phyloP scores from a whole-genome alignment of 2,888 invertebrate genomes.

The Trichopoda pennipes region DNA sequence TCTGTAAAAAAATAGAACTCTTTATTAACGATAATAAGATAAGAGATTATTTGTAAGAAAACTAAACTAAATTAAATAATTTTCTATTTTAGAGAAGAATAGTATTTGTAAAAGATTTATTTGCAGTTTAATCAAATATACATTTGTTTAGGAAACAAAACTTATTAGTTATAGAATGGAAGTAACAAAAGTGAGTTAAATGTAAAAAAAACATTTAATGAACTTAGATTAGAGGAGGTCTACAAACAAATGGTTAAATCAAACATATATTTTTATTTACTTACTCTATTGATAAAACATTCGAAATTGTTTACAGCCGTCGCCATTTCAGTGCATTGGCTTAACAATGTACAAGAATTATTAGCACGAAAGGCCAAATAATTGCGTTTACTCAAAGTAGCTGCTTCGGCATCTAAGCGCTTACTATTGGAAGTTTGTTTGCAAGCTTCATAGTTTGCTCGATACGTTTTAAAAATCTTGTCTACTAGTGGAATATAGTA shows the following conservation, averaged over 20 bases:
- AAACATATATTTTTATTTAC: conserved; percentile 2
- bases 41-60: too few relatives aligned
- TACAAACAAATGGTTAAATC: too few relatives aligned
- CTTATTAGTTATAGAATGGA: too few relatives aligned
- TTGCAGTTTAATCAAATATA: too few relatives aligned
- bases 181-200: too few relatives aligned
- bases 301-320: conserved; percentile 65
- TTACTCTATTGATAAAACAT: conserved; percentile 70
- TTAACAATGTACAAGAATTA: conserved; percentile 68
- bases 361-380: conserved; percentile 66
- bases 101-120: too few relatives aligned
- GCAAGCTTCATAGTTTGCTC: conserved; percentile 61
- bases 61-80: too few relatives aligned
- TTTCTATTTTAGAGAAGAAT: too few relatives aligned
- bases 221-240: too few relatives aligned
- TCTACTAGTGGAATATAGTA: conserved; percentile 70
- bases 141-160: too few relatives aligned
- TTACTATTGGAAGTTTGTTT: not conserved
- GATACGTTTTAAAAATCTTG: conserved; percentile 43
- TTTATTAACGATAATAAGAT: not conserved
- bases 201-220: too few relatives aligned
- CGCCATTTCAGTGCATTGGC: conserved; percentile 26
- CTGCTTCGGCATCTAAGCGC: conserved; percentile 49
- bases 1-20: conserved; percentile 18
- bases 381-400: conserved; percentile 63